Evolutionary conservation across 2,113 vertebrate species (phyloP), one percentile per base, ranked within the genome.

Genomic region (Struthidea cinerea): DNA sequence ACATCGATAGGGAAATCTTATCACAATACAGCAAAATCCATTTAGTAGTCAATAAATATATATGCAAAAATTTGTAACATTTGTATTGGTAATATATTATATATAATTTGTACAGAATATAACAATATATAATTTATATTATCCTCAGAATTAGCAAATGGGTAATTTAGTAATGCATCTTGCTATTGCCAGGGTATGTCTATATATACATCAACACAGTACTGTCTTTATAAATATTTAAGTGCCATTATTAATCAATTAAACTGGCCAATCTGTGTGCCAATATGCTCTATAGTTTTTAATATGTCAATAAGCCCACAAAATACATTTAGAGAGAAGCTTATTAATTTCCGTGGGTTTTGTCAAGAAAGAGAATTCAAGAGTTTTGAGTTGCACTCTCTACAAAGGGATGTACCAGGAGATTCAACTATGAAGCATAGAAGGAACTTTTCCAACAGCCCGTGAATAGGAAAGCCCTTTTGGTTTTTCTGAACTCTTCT

Each of bases 221-320:
- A 93, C 6, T 64, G 61, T 33, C 46, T 95, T 97, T 95, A 85
- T 96, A 97, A 97, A 96, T 96, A 95, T 85, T 95, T 94, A 84
- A 96, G 74, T 93, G 61, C 33, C 67, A 96, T 95, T 97, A 96
- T 86, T 96, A 95, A 95, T 84, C 93, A 97, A 88, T 96, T 96
- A 97, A 79, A 56, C 27, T 74, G 50, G 47, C 46, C 46, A 95
- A 70, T 93, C 90, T 85, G 55, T 89, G 50, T 87, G 76, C 37
- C 79, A 96, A 70, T 91, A 87, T 26, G 68, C n/a, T 59, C 89
- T 73, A 78, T 37, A 92, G 53, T 85, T 97, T 94, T 89, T 91
- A 94, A 60, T 55, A 73, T 35, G 49, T 33, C 90, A 96, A 73
- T 94, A 96, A 96, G 5, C 19, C 39, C 42, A 84, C 79, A 87